Evolutionary conservation across 2,888 invertebrate species (phyloP).

Genomic region (Patella caerulea): DNA sequence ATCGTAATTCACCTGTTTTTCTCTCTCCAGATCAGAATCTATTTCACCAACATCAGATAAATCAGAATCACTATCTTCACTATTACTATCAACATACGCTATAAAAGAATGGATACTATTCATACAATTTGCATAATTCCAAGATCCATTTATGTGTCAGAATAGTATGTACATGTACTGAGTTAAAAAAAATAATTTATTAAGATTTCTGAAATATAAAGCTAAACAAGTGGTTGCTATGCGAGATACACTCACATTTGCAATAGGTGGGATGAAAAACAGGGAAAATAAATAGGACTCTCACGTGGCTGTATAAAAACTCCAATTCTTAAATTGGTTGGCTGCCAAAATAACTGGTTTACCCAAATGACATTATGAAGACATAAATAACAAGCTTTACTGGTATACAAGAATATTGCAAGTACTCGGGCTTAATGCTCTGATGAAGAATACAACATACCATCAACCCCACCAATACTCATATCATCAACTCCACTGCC

Average conservation of each 20-base stretch:
- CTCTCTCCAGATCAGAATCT: constrained; percentile 71
- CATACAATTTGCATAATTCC: too few relatives aligned
- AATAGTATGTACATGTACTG: not conserved
- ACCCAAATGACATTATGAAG: too few relatives aligned
- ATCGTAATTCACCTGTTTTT: constrained; percentile 68
- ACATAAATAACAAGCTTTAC: too few relatives aligned
- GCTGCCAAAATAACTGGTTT: too few relatives aligned
- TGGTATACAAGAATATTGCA: too few relatives aligned
- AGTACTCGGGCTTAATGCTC: too few relatives aligned
- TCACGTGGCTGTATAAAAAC: too few relatives aligned
- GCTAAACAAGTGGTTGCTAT: too few relatives aligned
- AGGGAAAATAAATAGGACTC: too few relatives aligned
- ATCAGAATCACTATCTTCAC: constrained; percentile 71
- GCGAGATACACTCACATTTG: not conserved
- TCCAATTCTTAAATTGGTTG: too few relatives aligned
- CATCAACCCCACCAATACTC: not conserved
- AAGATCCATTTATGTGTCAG: not conserved
- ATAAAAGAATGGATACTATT: constrained; percentile 15
- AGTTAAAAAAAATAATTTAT: not conserved
- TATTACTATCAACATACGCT: constrained; percentile 70
- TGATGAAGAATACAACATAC: not conserved
- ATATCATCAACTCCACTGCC: constrained; percentile 47
- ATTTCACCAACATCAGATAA: constrained; percentile 68
- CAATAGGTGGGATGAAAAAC: too few relatives aligned
- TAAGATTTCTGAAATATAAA: not conserved